Percentiles rank a stretch among this genome's conserved stretches.
phyloP scores from a whole-genome alignment of 2,888 invertebrate species.

The Orthosia cruda region DNA sequence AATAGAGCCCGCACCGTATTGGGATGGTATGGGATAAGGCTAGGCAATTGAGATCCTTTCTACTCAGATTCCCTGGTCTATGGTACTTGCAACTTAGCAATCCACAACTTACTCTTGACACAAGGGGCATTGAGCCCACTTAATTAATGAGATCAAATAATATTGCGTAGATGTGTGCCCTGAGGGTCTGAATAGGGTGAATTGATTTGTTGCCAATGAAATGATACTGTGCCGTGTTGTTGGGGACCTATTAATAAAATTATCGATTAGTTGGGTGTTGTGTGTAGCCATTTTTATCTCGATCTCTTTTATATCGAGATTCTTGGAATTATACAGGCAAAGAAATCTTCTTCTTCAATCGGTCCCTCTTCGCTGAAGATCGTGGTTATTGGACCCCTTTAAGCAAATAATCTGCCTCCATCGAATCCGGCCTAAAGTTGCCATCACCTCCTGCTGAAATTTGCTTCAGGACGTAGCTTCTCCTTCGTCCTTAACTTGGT shows the following conservation, averaged over 20 bases:
- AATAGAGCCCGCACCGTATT: neutral
- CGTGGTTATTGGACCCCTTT: too few species aligned
- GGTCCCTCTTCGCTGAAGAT: too few species aligned
- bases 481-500: too few species aligned
- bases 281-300: neutral
- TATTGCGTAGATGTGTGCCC: constrained; percentile 29
- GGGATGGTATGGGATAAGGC: neutral
- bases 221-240: constrained; percentile 6
- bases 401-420: too few species aligned
- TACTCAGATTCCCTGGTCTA: constrained; percentile 9
- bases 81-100: constrained; percentile 67
- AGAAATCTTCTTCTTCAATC: too few species aligned
- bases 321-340: too few species aligned
- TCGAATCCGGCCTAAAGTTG: too few species aligned
- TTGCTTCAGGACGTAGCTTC: too few species aligned
- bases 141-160: constrained; percentile 69
- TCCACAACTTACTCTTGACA: constrained; percentile 65
- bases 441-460: too few species aligned
- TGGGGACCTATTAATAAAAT: constrained; percentile 8
- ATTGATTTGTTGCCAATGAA: constrained; percentile 39
- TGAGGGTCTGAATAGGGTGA: constrained; percentile 30
- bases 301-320: too few species aligned
- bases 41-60: neutral
- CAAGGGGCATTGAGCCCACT: constrained; percentile 68
- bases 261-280: constrained; percentile 2